Evolutionary conservation across 2,888 invertebrate species (phyloP), one percentile per base, ranked within the genome.

Genomic region (Leucophora obtusa): DNA sequence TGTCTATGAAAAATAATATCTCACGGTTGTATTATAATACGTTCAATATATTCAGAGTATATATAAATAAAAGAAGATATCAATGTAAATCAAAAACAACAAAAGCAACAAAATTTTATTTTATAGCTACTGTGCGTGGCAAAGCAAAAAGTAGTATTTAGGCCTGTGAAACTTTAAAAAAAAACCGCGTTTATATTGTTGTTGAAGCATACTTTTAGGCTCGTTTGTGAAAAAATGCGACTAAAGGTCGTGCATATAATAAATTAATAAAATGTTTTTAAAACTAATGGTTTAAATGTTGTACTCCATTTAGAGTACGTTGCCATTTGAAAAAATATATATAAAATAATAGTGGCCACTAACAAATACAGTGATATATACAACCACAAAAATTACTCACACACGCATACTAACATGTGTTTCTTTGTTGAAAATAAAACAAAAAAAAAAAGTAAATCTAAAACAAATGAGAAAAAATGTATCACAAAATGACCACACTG

Each of bases 241-340:
- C 50, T 62, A 70, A 51, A 66, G 75, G 54, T 70, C 69, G 75
- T 76, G 58, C 56, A 76, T 76, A 73, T 54, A 69, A 60, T 60
- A 66, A 59, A 47, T 70, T 54, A 69, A 60, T 60, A 66, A 59
- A 47, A 51, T 11, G 0, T 17, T 17, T 33, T 47, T 21, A 47
- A 38, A 47, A 63, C 51, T 47, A 69, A 54, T 24, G 10, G 47
- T 63, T 28, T 33, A 51, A 33, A 38, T 54, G 18, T 70, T 38
- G 17, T 76, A 82, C 69, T 70, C 76, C 66, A 79, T 43, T 79
- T 82, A 62, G 56, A 82, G 76, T 74, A 59, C 66, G 60, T 82
- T 77, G 77, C 47, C 79, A 68, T 62, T 74, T 71, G 53, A 17
- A 53, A 50, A 10, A 9, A 21, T 8, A 21, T 56, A 62, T 47